Percentiles rank a stretch among this genome's conserved stretches.
phyloP scores from a whole-genome alignment of 2,888 invertebrate species.

The Melipona beecheii region DNA sequence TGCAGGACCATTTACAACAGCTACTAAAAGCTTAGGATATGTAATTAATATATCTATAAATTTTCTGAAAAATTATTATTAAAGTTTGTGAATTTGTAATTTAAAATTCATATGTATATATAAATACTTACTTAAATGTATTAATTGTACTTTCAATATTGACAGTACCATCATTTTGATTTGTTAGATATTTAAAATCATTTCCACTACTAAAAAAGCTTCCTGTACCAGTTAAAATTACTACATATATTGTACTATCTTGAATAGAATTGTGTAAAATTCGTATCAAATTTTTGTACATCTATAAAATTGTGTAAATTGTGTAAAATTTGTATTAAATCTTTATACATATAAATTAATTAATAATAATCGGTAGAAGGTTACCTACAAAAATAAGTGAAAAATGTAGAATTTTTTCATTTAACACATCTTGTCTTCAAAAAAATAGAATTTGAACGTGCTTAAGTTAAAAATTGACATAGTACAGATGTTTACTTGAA shows the following conservation, averaged over 20 bases:
- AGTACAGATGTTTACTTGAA: no score
- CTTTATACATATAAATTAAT: slow-evolving; percentile 89
- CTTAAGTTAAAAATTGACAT: no score
- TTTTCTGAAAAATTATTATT: slow-evolving; percentile 84
- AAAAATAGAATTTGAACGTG: no score
- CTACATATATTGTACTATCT: slow-evolving; percentile 88
- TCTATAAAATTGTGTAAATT: slow-evolving; percentile 84
- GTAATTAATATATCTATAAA: slow-evolving; percentile 92
- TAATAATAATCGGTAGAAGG: no score
- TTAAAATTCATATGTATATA: background rate
- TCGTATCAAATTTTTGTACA: slow-evolving; percentile 88
- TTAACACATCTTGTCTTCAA: no score
- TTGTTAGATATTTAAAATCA: slow-evolving; percentile 85
- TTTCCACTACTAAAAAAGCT: slow-evolving; percentile 95
- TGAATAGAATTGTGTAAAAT: slow-evolving; percentile 89
- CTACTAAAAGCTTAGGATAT: slow-evolving; percentile 95
- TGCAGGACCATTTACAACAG: slow-evolving; percentile 96
- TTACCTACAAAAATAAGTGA: no score
- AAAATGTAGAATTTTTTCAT: no score
- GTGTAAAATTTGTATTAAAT: slow-evolving; percentile 87
- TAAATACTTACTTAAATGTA: slow-evolving; percentile 42
- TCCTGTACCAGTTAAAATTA: slow-evolving; percentile 92
- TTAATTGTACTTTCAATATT: accelerated
- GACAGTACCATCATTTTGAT: background rate
- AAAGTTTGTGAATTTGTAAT: background rate